A percentile compares a stretch with the other conserved stretches of the same genome.
Conservation (phyloP, 2,888 invertebrate genomes). For the Microplitis deprimator region DNA sequence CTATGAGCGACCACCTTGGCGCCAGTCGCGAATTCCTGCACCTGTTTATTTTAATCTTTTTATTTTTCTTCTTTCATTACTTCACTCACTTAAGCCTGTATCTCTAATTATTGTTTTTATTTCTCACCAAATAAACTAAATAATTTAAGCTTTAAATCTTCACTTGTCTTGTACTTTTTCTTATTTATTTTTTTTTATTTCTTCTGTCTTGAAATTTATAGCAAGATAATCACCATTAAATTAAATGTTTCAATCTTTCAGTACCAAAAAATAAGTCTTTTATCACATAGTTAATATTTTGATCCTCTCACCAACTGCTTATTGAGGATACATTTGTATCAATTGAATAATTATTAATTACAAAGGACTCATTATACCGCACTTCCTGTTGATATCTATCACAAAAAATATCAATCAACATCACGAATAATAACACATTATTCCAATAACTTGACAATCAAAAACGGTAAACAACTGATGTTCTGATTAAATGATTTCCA, state of each 20-base stretch:
- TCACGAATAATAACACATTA: neutral
- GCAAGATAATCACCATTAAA: neutral
- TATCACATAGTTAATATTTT: slow-evolving; percentile 34
- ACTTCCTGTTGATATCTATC: slow-evolving; percentile 25
- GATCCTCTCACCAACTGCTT: slow-evolving; percentile 2
- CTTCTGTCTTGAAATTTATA: neutral
- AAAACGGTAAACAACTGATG: slow-evolving; percentile 17
- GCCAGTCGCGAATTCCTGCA: slow-evolving; percentile 68
- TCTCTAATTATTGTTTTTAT: neutral
- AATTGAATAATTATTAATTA: slow-evolving; percentile 9
- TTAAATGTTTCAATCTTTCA: neutral
- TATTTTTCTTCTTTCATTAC: slow-evolving; percentile 31
- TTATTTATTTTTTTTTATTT: too few species aligned
- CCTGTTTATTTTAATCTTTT: slow-evolving; percentile 60
- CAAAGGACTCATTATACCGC: slow-evolving; percentile 9
- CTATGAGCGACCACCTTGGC: slow-evolving; percentile 55
- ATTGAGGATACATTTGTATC: neutral
- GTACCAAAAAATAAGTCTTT: slow-evolving; percentile 21
- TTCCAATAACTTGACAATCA: neutral
- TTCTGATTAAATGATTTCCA: slow-evolving; percentile 25
- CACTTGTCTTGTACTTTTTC: neutral
- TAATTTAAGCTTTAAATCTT: neutral
- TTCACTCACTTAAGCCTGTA: slow-evolving; percentile 11
- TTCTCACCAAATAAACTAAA: neutral
- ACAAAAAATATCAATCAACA: slow-evolving; percentile 2